Evolutionary conservation across 2,113 vertebrate genomes (phyloP).

Genomic region (Bos taurus): DNA sequence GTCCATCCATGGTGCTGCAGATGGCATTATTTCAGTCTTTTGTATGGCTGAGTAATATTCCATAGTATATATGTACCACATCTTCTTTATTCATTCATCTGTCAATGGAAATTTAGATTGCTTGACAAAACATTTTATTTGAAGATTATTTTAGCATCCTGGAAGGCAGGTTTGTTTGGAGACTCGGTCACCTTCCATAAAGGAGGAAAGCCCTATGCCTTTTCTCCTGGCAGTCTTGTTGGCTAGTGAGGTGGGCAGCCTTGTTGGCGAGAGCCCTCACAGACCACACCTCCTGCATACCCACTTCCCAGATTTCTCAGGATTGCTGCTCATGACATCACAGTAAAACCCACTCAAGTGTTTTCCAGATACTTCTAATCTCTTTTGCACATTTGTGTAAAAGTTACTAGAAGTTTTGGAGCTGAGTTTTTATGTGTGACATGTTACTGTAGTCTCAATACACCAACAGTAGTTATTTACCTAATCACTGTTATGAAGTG

Average conservation of each 20-base stretch:
- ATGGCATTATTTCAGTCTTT: neutral
- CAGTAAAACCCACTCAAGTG: neutral
- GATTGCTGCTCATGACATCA: neutral
- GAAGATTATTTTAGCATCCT: neutral
- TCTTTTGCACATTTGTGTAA: neutral
- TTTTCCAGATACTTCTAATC: neutral
- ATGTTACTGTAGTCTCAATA: neutral
- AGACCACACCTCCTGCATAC: accelerated
- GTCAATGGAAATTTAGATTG: neutral
- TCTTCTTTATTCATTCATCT: neutral
- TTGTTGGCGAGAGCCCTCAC: neutral
- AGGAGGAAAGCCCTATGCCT: neutral
- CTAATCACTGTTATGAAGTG: neutral
- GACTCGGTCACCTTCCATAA: neutral
- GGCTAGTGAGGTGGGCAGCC: neutral
- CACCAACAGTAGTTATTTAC: neutral
- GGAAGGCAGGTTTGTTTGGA: neutral
- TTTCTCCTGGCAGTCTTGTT: neutral
- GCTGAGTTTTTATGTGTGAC: neutral
- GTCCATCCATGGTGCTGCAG: neutral
- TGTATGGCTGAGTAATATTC: neutral
- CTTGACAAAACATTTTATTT: neutral
- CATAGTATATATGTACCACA: neutral
- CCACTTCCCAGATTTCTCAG: neutral
- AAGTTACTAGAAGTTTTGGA: neutral